These are phyloP conservation scores for Regulus satrapa DNA, from an alignment of 2,113 vertebrate genomes.

Conservation along the genomic window DNA sequence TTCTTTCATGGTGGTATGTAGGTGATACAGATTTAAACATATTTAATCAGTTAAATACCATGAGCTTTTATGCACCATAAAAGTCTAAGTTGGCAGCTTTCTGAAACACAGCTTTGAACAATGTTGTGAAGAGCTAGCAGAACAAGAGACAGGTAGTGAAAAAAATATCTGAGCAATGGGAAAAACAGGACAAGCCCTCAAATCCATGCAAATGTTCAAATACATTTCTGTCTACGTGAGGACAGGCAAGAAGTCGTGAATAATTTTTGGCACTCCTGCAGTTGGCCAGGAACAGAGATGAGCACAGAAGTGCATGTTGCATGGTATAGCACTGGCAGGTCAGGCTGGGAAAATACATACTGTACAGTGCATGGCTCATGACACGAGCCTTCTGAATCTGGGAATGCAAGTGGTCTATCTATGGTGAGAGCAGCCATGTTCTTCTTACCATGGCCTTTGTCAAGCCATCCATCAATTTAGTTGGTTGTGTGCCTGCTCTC, in stretches of 20 bases:
- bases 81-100: neutral
- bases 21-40: neutral
- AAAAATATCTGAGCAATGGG: accelerated
- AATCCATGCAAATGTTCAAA: neutral
- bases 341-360: constrained; percentile 1
- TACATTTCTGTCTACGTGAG: neutral
- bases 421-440: neutral
- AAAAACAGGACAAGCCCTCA: neutral
- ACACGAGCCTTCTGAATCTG: neutral
- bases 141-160: neutral
- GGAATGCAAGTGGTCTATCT: neutral
- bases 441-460: neutral
- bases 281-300: neutral
- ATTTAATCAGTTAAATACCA: neutral
- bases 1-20: neutral
- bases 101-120: neutral
- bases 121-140: neutral
- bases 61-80: neutral
- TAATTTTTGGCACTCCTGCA: neutral
- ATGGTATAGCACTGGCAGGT: neutral
- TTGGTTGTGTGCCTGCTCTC: neutral
- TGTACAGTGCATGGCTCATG: neutral
- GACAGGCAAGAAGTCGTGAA: neutral
- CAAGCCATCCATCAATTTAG: neutral
- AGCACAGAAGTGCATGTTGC: neutral